A percentile compares a stretch with the other conserved stretches of the same genome.
phyloP scores from a whole-genome alignment of 2,888 invertebrate genomes.

The Drosophila nigricruria region DNA sequence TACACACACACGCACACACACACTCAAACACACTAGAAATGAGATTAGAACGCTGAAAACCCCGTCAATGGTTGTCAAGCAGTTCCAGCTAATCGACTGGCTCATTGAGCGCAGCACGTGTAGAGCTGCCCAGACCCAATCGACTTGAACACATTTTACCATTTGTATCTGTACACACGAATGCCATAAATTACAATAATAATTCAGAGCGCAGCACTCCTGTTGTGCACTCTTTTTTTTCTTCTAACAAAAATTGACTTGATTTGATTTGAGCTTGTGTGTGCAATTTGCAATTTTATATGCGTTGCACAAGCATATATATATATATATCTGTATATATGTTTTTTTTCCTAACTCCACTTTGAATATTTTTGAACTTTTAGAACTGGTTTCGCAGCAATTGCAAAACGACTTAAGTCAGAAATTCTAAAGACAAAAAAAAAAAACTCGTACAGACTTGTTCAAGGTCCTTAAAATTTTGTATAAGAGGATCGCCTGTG shows the following conservation, averaged over 20 bases:
- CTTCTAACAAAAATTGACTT: not conserved
- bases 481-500: not conserved
- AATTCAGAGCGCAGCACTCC: constrained; percentile 18
- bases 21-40: no score
- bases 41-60: not conserved
- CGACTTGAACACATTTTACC: constrained; percentile 6
- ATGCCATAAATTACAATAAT: constrained; percentile 45
- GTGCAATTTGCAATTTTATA: constrained; percentile 6
- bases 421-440: not conserved
- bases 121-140: constrained; percentile 6
- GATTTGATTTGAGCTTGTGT: constrained; percentile 8
- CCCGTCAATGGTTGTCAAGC: constrained; percentile 46
- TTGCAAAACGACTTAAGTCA: constrained; percentile 19
- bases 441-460: constrained; percentile 3
- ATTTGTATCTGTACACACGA: constrained; percentile 2
- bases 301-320: not conserved
- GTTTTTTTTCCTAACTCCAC: not conserved
- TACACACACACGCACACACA: not conserved
- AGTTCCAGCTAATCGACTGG: constrained; percentile 37
- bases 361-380: constrained; percentile 26
- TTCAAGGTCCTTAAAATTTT: constrained; percentile 49
- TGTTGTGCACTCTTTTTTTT: constrained; percentile 5
- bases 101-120: constrained; percentile 56
- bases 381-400: constrained; percentile 55
- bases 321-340: not conserved